phyloP scores from a whole-genome alignment of 2,888 invertebrate genomes.

The Rhyacophila evoluta region DNA sequence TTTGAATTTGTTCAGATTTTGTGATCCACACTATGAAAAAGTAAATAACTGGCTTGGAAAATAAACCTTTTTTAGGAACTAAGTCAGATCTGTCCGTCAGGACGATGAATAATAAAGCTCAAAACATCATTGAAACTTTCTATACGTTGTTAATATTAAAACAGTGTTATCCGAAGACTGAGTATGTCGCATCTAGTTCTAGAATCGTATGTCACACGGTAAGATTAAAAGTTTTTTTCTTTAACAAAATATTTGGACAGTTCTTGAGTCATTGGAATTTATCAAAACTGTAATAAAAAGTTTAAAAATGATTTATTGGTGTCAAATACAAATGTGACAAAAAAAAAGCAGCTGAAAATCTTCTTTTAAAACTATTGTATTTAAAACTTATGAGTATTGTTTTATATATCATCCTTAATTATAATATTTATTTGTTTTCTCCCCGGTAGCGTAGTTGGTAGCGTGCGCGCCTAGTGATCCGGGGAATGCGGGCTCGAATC shows the following conservation, averaged over 20 bases:
- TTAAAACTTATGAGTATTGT: too few relatives aligned
- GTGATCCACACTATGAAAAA: neutral
- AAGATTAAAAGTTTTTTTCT: slow-evolving; percentile 11
- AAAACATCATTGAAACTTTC: slow-evolving; percentile 6
- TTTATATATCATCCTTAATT: too few relatives aligned
- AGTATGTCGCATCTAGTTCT: neutral
- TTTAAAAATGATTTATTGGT: neutral
- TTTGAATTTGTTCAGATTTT: neutral
- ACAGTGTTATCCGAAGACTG: neutral
- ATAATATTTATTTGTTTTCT: too few relatives aligned
- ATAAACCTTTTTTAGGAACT: neutral
- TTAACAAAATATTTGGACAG: neutral
- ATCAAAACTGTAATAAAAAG: neutral
- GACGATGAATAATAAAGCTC: neutral
- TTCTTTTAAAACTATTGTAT: too few relatives aligned
- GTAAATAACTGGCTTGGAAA: neutral
- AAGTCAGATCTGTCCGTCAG: slow-evolving; percentile 19
- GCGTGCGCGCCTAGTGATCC: too few relatives aligned
- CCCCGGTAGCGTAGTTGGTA: too few relatives aligned
- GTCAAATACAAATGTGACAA: too few relatives aligned
- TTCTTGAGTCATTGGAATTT: neutral
- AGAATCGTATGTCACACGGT: neutral
- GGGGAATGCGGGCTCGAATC: too few relatives aligned
- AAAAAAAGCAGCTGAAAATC: too few relatives aligned
- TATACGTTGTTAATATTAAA: slow-evolving; percentile 21